phyloP scores from a whole-genome alignment of 2,113 vertebrate genomes.

The Lucifuga dentata region DNA sequence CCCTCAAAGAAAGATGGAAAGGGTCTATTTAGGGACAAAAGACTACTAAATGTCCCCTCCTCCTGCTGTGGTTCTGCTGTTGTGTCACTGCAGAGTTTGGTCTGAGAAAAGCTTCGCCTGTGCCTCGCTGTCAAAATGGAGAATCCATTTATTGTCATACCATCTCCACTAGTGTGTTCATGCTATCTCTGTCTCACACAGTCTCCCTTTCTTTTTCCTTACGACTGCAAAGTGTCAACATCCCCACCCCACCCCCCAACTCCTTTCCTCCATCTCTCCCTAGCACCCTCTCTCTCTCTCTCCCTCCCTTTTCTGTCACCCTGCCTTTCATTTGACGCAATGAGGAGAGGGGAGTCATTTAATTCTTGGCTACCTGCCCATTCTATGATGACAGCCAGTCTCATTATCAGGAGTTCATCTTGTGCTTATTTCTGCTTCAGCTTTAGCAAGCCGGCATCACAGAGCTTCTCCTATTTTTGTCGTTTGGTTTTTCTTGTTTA shows the following conservation, averaged over 20 bases:
- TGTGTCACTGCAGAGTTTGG: constrained; percentile 29
- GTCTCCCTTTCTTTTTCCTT: constrained; percentile 35
- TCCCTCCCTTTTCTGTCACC: constrained; percentile 44
- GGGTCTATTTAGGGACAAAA: constrained; percentile 62
- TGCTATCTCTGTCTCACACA: constrained; percentile 28
- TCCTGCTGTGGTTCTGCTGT: constrained; percentile 38
- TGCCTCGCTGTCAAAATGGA: constrained; percentile 15
- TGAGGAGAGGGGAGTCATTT: constrained; percentile 79
- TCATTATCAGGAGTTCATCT: constrained; percentile 61
- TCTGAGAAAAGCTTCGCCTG: constrained; percentile 9
- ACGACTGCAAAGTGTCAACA: constrained; percentile 20
- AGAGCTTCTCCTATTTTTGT: background rate
- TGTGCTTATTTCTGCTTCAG: constrained; percentile 43
- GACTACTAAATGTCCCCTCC: constrained; percentile 54
- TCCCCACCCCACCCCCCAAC: constrained; percentile 41
- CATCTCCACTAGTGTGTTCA: constrained; percentile 18
- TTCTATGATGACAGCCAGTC: constrained; percentile 56
- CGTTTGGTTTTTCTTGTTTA: constrained; percentile 29
- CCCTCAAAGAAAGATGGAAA: constrained; percentile 58
- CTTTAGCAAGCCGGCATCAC: constrained; percentile 18
- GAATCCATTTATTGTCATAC: constrained; percentile 26
- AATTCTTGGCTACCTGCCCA: constrained; percentile 79
- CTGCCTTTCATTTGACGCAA: constrained; percentile 55
- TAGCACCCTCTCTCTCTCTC: constrained; percentile 17
- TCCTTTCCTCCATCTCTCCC: constrained; percentile 14